Evolutionary conservation across 1,140 invertebrate genomes (phyloP), one percentile per base, ranked within the genome.

Genomic region (Diuraphis noxia): DNA sequence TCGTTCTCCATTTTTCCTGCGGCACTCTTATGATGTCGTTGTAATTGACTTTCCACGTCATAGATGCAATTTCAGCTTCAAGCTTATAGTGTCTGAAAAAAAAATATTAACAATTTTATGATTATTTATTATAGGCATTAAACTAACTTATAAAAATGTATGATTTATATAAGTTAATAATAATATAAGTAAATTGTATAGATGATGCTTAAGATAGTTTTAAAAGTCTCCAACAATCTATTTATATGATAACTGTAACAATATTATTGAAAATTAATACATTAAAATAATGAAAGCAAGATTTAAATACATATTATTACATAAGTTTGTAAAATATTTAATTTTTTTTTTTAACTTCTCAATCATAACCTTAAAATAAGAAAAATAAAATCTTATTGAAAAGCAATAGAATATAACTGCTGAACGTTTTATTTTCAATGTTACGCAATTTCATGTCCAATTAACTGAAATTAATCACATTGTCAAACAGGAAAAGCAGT

Each of bases 41-140:
- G 95, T 97, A 97, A 92, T 96, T 95, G 1, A 99, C 96, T 93
- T 97, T 96, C 98, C 98, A 99, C 38, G 97, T 98, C 98, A 99
- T 99, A 46, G 98, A 98, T 3, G 97, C 98, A 92, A 99, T 96
- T 94, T 98, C 98, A 0, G 97, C 96, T 94, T 99, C 98, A 38
- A 98, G 94, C 93, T 97, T 98, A 93, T 98, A 98, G 94, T 98
- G 97, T 93, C 98, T 98, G 94, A 95, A 94, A 89, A 92, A 92
- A 92, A 41, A 21, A 63, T 52, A 72, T 30, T 56, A 5, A 88
- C 92, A 49, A 36, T 25, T 10, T 13, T 10, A 25, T 82, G 9
- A 40, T 40, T 82, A 72, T 72, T 72, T 72, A n/a, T 72, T 7
- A 8, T 56, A 56, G 30, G 30, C 5, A n/a, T 13, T 72, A n/a